Evolutionary conservation across 1,140 invertebrate genomes (phyloP).

Genomic region (Acromyrmex heyeri): DNA sequence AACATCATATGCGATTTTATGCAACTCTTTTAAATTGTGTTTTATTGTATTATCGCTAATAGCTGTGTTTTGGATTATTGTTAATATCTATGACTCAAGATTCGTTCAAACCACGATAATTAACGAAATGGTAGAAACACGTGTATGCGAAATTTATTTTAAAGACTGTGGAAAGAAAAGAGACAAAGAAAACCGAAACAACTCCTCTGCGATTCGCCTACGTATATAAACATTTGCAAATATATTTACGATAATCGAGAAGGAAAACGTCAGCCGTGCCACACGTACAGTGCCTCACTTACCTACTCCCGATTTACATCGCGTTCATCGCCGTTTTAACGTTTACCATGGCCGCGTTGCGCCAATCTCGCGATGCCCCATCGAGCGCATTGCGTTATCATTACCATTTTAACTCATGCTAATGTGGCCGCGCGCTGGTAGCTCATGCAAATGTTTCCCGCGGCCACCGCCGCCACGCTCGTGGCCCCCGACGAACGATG

Average conservation of each 20-base stretch:
- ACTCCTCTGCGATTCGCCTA: neutral
- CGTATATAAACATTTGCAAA: neutral
- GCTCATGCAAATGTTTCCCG: constrained; percentile 76
- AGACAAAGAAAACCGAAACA: neutral
- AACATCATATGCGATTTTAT: no score
- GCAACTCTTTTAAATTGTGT: no score
- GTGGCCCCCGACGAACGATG: constrained; percentile 74
- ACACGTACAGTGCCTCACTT: neutral
- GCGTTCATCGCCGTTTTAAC: constrained; percentile 55
- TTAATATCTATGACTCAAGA: neutral
- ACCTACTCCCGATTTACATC: constrained; percentile 22
- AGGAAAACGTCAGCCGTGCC: neutral
- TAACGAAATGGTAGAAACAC: neutral
- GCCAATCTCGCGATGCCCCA: constrained; percentile 45
- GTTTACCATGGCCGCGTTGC: constrained; percentile 27
- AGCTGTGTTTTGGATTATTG: neutral
- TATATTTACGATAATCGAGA: neutral
- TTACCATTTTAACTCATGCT: constrained; percentile 75
- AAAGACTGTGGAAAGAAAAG: neutral
- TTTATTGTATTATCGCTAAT: neutral
- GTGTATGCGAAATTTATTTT: neutral
- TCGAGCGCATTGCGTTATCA: constrained; percentile 73
- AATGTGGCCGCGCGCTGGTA: constrained; percentile 70
- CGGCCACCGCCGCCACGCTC: constrained; percentile 60
- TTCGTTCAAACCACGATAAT: neutral